Base-by-base conservation (phyloP, 2,113 vertebrate genomes). In the Prionailurus bengalensis region DNA sequence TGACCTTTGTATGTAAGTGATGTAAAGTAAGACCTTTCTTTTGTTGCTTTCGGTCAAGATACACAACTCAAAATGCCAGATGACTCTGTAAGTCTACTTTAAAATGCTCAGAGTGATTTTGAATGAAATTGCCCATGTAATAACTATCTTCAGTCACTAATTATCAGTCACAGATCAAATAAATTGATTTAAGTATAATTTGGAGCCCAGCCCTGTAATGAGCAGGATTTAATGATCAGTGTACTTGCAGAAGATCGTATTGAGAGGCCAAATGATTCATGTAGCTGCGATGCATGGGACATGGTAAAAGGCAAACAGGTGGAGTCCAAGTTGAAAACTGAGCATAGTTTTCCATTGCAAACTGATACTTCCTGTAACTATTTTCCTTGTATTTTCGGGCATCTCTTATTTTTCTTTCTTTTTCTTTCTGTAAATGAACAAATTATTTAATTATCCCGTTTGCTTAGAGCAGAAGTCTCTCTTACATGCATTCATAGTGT, bases 211-310 rank as follows among this genome's bases (percentile, higher is more conserved):
- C 21, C 73, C 68, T 88, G 48, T 76, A 96, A 87, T 93, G 73
- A 71, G 51, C n/a, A 95, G 82, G 19, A 68, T 74, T 92, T 90
- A 86, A 81, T 89, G 96, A 96, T 51, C 66, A 78, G 33, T 36
- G 10, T 9, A 13, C 61, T 53, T 94, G 39, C 10, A 45, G 87
- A 51, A 79, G 66, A 76, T 51, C 1, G 78, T 89, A 66, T 66
- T 81, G 83, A 29, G 25, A 48, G 45, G 78, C 31, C 87, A 85
- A 1, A 8, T 66, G 96, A 89, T 42, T 85, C 42, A 63, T 70
- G 51, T 65, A 45, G 27, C 29, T 71, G 2, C 23, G 42, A 2
- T 21, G 16, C 31, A 19, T 10, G 9, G 55, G 48, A 45, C 29
- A 76, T 36, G 65, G 27, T 88, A 10, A 42, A 68, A 45, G n/a